Conservation (phyloP, 2,113 vertebrate genomes). For the Ia io region DNA sequence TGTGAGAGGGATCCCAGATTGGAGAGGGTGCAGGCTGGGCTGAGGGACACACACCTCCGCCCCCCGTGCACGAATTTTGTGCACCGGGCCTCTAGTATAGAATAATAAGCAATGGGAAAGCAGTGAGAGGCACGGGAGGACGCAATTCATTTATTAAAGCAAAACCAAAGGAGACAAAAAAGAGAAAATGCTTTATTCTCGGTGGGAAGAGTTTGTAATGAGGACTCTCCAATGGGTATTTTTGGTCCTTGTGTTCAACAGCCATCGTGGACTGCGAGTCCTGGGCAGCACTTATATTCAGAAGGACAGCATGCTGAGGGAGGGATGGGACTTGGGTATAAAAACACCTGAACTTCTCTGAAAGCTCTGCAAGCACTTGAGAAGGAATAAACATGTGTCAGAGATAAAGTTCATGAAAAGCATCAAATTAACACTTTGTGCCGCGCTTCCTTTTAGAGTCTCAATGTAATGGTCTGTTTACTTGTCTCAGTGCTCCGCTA, state of each 20-base stretch:
- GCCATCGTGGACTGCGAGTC: neutral
- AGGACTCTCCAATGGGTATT: neutral
- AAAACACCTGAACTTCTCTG: neutral
- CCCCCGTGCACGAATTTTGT: too few relatives aligned
- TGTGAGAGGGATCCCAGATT: too few relatives aligned
- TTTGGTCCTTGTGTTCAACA: neutral
- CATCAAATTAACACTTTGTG: neutral
- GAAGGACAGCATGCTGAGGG: neutral
- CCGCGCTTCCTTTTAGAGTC: neutral
- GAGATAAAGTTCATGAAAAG: neutral
- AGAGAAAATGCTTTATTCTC: neutral
- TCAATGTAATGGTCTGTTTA: neutral
- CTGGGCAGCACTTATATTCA: neutral
- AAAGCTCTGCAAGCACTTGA: neutral
- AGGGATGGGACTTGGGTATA: neutral
- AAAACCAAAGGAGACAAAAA: neutral
- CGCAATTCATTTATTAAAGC: neutral
- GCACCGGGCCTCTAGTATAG: too few relatives aligned
- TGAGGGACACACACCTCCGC: too few relatives aligned
- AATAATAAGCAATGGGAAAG: neutral
- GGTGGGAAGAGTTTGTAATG: neutral
- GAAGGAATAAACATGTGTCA: neutral
- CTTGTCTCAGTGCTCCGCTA: neutral
- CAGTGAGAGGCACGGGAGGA: neutral
- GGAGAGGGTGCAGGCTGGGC: too few relatives aligned